Base-by-base conservation (phyloP, 2,888 invertebrate species). In the Eudasyphora cyanicolor region DNA sequence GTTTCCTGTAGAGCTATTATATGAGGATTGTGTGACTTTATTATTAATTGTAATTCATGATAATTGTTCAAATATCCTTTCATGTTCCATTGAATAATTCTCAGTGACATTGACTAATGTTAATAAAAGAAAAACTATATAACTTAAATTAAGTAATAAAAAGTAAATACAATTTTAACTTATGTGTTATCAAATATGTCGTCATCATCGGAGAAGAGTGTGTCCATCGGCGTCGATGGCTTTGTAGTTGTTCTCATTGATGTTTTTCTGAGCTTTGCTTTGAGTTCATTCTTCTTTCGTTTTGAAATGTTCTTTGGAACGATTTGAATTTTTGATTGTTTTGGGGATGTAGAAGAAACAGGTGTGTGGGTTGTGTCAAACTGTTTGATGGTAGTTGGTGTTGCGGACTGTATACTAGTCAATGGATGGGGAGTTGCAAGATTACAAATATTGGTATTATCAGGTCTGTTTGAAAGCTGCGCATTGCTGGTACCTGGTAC, bases 31-130 rank as follows among this genome's bases (percentile, higher is more conserved):
- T 77, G 32, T 0, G 12, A 29, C 45, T 42, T 77, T 35, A 77
- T 77, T 42, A 77, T 14, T 67, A 67, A 8, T 8, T 14, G 24
- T 21, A 76, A 17, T 32, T 76, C 67, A 42, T 67, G 64, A 35
- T 76, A 76, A 67, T 67, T 76, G 32, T 76, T 67, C n/a, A 54
- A 14, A 24, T 77, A 60, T 21, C 76, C 76, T 8, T 70, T 60
- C 35, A 70, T 77, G 32, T 70, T 67, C 67, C 76, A 76, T 54
- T 76, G 76, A 1, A 76, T 51, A 29, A 76, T 64, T 45, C 49
- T 76, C 1, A 67, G 24, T 29, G 38, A 14, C 67, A 67, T 67
- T n/a, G 8, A 29, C n/a, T n/a, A n/a, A 32, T 2, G 62, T 14
- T 32, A 62, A 2, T 6, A 32, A 24, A 32, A 21, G 17, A 4